These are phyloP conservation scores for Charaxes varanes DNA, from an alignment of 1,140 invertebrate genomes.

Conservation along the genomic window DNA sequence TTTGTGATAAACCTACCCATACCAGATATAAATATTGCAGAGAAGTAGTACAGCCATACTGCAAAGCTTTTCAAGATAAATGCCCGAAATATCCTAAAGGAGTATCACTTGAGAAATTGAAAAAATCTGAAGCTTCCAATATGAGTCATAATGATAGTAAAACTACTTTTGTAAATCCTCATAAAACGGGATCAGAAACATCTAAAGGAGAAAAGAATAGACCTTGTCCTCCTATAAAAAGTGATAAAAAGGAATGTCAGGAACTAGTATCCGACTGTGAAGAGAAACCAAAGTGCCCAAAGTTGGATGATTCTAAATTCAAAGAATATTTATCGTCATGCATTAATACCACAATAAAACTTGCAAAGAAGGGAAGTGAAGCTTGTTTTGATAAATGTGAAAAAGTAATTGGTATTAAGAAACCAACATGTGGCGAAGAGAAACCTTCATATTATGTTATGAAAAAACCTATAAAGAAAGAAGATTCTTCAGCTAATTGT, in stretches of 20 bases:
- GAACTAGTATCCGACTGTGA: constrained; percentile 2
- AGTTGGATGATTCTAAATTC: constrained; percentile 14
- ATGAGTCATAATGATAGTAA: neutral
- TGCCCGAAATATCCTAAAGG: constrained; percentile 10
- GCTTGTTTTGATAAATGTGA: constrained; percentile 19
- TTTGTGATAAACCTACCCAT: constrained; percentile 9
- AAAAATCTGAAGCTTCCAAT: neutral
- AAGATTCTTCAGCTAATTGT: too few species aligned
- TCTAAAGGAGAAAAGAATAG: constrained; percentile 5
- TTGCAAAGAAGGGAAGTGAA: constrained; percentile 18
- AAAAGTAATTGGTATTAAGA: constrained; percentile 21
- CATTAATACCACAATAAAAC: constrained; percentile 18
- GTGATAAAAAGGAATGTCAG: constrained; percentile 4
- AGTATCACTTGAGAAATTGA: neutral
- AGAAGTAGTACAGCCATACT: constrained; percentile 34
- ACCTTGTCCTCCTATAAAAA: constrained; percentile 3
- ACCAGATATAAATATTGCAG: constrained; percentile 34
- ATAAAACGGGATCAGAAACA: too few species aligned
- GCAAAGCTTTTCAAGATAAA: constrained; percentile 19
- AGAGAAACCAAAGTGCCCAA: constrained; percentile 9
- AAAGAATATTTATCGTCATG: constrained; percentile 19
- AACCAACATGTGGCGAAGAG: constrained; percentile 18
- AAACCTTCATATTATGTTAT: constrained; percentile 23
- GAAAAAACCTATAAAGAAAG: constrained; percentile 17
- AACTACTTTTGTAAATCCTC: constrained; percentile 14